phyloP scores from a whole-genome alignment of 1,140 invertebrate species.

The Aphaenogaster floridana region DNA sequence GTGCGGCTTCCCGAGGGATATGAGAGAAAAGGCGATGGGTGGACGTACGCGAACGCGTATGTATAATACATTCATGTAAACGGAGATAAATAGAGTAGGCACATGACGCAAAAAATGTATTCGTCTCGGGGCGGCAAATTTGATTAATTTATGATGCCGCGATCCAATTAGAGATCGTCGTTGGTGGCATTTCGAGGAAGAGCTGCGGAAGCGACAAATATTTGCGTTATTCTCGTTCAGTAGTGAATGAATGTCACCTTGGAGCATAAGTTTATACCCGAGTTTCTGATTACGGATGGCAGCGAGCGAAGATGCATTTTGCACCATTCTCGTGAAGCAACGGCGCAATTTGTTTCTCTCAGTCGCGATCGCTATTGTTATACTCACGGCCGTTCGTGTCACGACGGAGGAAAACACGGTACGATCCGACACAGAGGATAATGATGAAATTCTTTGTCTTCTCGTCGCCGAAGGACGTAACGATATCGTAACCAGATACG shows the following conservation, averaged over 20 bases:
- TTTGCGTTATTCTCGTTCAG: constrained; percentile 17
- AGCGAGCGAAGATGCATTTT: constrained; percentile 31
- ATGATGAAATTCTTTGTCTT: constrained; percentile 27
- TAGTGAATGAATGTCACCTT: background rate
- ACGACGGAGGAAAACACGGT: background rate
- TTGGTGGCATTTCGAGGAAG: background rate
- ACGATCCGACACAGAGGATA: background rate
- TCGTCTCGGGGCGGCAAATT: background rate
- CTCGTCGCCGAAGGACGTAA: background rate
- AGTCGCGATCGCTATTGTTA: constrained; percentile 20
- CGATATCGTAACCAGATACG: constrained; percentile 17
- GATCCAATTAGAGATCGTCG: background rate
- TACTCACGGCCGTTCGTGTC: background rate
- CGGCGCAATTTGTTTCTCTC: constrained; percentile 1
- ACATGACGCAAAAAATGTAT: background rate
- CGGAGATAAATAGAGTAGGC: constrained; percentile 6
- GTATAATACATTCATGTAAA: background rate
- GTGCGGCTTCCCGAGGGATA: constrained; percentile 30
- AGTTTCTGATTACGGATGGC: constrained; percentile 37
- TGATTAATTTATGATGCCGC: constrained; percentile 29
- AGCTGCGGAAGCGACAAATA: constrained; percentile 2
- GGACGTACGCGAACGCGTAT: background rate
- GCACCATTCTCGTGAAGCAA: background rate
- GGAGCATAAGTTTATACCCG: constrained; percentile 4
- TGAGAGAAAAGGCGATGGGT: background rate